A percentile compares a stretch with the other conserved stretches of the same genome.
phyloP scores from a whole-genome alignment of 2,888 invertebrate genomes.

The Leptarthrus brevirostris region DNA sequence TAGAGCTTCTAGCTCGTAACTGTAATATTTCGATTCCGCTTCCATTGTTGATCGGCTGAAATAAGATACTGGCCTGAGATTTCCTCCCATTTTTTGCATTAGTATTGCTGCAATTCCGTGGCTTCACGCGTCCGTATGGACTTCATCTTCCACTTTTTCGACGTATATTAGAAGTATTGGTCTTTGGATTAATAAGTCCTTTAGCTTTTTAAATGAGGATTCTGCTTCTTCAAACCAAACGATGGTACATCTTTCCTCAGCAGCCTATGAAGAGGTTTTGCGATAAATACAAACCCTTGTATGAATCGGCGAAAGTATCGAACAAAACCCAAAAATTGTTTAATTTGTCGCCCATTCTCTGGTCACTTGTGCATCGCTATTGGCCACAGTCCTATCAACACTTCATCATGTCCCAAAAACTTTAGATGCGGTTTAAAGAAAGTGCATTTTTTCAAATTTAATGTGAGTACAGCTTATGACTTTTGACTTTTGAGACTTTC shows the following conservation, averaged over 20 bases:
- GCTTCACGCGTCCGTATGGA: background rate
- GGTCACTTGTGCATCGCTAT: background rate
- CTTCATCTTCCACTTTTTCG: background rate
- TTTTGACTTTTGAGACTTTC: too few species aligned
- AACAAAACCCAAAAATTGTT: background rate
- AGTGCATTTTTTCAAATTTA: too few species aligned
- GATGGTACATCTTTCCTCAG: background rate
- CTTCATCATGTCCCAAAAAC: too few species aligned
- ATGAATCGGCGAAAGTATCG: conserved; percentile 14
- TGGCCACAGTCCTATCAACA: too few species aligned
- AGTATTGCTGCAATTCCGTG: background rate
- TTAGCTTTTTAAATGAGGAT: background rate
- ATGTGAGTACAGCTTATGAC: too few species aligned
- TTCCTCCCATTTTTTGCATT: background rate
- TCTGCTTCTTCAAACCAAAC: background rate
- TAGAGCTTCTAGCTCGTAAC: background rate
- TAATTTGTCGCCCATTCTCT: background rate
- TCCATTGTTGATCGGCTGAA: background rate
- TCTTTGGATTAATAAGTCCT: background rate
- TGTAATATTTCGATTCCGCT: background rate
- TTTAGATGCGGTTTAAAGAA: too few species aligned
- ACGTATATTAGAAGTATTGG: background rate
- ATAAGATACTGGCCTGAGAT: background rate
- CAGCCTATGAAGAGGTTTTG: background rate
- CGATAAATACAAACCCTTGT: background rate